Base-by-base conservation (phyloP, 2,113 vertebrate species). In the Myrmophylax atrothorax region DNA sequence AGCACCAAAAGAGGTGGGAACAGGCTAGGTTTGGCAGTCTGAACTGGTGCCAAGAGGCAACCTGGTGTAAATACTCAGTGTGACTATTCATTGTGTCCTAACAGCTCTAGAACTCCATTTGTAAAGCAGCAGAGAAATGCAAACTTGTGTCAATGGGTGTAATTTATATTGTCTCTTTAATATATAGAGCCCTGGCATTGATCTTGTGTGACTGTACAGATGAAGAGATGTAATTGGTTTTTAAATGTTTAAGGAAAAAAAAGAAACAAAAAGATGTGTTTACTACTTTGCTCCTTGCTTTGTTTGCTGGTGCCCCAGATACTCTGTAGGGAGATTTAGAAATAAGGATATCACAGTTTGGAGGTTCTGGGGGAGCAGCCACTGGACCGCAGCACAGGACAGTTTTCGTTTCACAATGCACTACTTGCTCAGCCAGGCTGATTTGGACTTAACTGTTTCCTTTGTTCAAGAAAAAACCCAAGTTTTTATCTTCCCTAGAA, bases 121-220 rank as follows among this genome's bases (percentile, higher is more conserved):
- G 93, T 95, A 94, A 93, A 96, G 80, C 93, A 96, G 84, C 94
- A 84, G 91, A 96, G 91, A 91, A 75, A 95, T 77, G 96, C 98
- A 97, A 97, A 96, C 84, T 98, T 97, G 88, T 97, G 98, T 98
- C 97, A 63, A 97, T 98, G 78, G 97, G 92, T 97, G 97, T 98
- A 97, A 97, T 98, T 98, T 98, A 98, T 98, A 97, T 98, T 97
- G 98, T 98, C 98, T 97, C 96, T 98, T 97, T 97, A 97, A 97
- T 98, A 97, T 98, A 97, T 96, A 96, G 98, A 98, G 97, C 97
- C 97, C 97, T 97, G 85, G 63, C 94, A 97, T 98, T 97, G 98
- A 98, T 98, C 78, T 79, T 64, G 92, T 98, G 97, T 98, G 97
- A 97, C 97, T 97, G 98, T 98, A 98, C 98, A 98, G 98, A 92